Percentiles rank a stretch among this genome's conserved stretches.
Evolutionary conservation across 2,113 vertebrate species (phyloP).

Genomic region (Chamaetylas fuelleborni): DNA sequence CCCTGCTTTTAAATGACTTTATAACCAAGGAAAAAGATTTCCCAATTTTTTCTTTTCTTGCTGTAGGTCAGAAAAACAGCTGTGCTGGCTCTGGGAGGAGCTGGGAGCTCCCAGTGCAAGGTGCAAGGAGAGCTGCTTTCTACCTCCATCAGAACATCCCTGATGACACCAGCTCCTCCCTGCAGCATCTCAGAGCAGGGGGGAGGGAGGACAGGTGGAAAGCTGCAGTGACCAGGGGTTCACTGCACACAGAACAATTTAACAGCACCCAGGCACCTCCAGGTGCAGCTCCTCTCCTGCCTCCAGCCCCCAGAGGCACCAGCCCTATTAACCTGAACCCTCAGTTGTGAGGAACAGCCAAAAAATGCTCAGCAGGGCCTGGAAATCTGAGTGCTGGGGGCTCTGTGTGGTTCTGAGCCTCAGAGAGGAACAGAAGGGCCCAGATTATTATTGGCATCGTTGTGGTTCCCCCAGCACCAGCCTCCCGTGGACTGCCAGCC

Average conservation of each 20-base stretch:
- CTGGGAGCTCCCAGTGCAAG: neutral
- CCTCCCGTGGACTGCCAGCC: neutral
- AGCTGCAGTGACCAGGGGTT: neutral
- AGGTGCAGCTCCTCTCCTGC: neutral
- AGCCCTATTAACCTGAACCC: neutral
- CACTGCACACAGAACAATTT: neutral
- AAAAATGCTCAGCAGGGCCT: neutral
- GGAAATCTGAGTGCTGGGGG: neutral
- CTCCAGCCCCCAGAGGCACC: neutral
- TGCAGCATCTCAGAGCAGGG: neutral
- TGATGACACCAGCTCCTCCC: neutral
- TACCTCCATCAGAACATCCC: neutral
- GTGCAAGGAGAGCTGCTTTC: neutral
- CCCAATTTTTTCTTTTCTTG: neutral
- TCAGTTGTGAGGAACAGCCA: neutral
- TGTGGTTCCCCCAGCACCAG: slow-evolving; percentile 42
- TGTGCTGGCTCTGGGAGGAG: neutral
- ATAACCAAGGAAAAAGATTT: neutral
- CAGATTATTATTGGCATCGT: slow-evolving; percentile 44
- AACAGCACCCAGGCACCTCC: neutral
- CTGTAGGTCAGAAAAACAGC: neutral
- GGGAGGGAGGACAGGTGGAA: neutral
- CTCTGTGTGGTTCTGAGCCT: neutral
- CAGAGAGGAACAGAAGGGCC: neutral
- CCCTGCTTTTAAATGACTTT: neutral